Percentiles rank a stretch among this genome's conserved stretches.
phyloP scores from a whole-genome alignment of 2,113 vertebrate species.

The Anarhynchus alexandrinus region DNA sequence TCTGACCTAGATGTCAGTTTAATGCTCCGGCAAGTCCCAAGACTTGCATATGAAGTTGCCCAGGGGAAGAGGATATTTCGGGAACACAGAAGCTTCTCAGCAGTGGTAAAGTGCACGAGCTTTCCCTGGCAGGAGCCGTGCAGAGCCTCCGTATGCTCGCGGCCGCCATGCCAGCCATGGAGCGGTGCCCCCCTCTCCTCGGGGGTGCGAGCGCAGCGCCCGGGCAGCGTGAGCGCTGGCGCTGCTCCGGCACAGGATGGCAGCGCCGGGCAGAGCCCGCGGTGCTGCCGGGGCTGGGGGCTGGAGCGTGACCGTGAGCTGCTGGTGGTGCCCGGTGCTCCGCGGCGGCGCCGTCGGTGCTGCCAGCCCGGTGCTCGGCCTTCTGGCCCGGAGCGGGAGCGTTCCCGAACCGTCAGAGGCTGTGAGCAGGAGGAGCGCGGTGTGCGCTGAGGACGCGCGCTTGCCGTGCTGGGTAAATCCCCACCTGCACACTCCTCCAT shows the following conservation, averaged over 20 bases:
- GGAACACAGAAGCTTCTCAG: constrained; percentile 52
- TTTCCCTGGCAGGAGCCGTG: constrained; percentile 37
- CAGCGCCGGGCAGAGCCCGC: rapidly evolving
- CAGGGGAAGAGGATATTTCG: constrained; percentile 48
- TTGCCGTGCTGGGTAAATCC: background rate
- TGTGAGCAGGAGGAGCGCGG: rapidly evolving
- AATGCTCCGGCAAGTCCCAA: constrained; percentile 32
- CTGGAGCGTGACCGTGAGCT: rapidly evolving
- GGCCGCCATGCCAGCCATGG: background rate
- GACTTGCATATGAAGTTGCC: constrained; percentile 15
- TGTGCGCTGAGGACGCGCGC: rapidly evolving
- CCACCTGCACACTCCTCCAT: rapidly evolving
- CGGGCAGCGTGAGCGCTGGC: background rate
- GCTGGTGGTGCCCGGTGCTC: background rate
- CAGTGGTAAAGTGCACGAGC: constrained; percentile 15
- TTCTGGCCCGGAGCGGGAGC: background rate
- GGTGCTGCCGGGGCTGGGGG: background rate
- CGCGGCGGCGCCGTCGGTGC: background rate
- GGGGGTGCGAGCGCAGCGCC: background rate
- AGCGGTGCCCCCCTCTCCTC: background rate
- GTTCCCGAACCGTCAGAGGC: background rate
- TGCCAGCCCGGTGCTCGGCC: background rate
- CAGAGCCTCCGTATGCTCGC: constrained; percentile 41
- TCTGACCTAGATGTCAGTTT: constrained; percentile 53
- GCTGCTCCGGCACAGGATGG: background rate